Conservation (phyloP, 2,113 vertebrate species). For the Ameiurus melas region DNA sequence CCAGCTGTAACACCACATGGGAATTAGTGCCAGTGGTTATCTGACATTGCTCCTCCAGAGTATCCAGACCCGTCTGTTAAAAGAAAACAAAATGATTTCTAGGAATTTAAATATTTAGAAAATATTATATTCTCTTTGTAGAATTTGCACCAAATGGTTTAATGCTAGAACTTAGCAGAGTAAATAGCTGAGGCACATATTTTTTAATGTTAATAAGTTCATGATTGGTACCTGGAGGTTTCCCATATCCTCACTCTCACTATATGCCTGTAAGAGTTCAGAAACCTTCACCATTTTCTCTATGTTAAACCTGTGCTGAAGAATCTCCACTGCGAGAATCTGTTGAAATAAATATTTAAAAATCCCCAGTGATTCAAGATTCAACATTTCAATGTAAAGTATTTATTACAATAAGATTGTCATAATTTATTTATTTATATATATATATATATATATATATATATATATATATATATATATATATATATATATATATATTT, state of each 20-base stretch:
- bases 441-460: too few relatives aligned
- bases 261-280: conserved; percentile 69
- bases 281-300: conserved; percentile 78
- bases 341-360: conserved; percentile 48
- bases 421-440: too few relatives aligned
- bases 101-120: not conserved
- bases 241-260: conserved; percentile 65
- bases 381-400: not conserved
- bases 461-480: too few relatives aligned
- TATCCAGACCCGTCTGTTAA: conserved; percentile 65
- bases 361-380: not conserved
- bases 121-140: not conserved
- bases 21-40: conserved; percentile 70
- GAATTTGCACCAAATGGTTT: not conserved
- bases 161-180: not conserved
- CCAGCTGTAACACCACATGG: conserved; percentile 75
- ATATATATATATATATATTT: too few relatives aligned
- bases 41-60: conserved; percentile 74
- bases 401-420: not conserved
- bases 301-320: conserved; percentile 79
- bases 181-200: not conserved
- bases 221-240: conserved; percentile 68
- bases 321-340: conserved; percentile 81
- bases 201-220: not conserved
- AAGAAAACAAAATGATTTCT: not conserved